phyloP scores from a whole-genome alignment of 2,113 vertebrate genomes.

The Tauraco erythrolophus region DNA sequence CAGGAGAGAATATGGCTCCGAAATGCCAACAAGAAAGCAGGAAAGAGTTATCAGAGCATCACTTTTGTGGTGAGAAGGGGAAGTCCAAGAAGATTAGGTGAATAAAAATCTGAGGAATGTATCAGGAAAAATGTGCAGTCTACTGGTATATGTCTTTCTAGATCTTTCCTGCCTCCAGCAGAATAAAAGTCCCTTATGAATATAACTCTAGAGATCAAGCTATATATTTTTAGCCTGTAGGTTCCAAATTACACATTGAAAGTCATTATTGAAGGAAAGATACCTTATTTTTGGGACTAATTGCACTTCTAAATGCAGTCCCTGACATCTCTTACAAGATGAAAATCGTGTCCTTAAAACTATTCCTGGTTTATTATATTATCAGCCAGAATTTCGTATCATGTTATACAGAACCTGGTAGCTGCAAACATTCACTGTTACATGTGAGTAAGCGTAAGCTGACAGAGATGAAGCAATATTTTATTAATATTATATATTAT shows the following conservation, averaged over 20 bases:
- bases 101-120: not conserved
- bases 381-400: not conserved
- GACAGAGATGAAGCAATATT: not conserved
- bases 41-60: not conserved
- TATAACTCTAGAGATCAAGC: not conserved
- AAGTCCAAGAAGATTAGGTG: not conserved
- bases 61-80: not conserved
- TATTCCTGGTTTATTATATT: not conserved
- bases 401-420: not conserved
- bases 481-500: no score
- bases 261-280: not conserved
- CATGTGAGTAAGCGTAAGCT: not conserved
- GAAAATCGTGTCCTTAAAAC: not conserved
- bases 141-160: not conserved
- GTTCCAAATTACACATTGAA: not conserved
- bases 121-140: not conserved
- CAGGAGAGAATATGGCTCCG: not conserved
- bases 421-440: not conserved
- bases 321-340: not conserved
- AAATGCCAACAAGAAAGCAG: not conserved
- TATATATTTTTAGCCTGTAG: accelerated
- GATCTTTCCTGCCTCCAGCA: not conserved
- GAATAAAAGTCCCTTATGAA: not conserved
- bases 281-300: not conserved
- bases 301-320: not conserved